Percentiles rank a stretch among this genome's conserved stretches.
phyloP scores from a whole-genome alignment of 1,140 invertebrate species.

The Camponotus pennsylvanicus region DNA sequence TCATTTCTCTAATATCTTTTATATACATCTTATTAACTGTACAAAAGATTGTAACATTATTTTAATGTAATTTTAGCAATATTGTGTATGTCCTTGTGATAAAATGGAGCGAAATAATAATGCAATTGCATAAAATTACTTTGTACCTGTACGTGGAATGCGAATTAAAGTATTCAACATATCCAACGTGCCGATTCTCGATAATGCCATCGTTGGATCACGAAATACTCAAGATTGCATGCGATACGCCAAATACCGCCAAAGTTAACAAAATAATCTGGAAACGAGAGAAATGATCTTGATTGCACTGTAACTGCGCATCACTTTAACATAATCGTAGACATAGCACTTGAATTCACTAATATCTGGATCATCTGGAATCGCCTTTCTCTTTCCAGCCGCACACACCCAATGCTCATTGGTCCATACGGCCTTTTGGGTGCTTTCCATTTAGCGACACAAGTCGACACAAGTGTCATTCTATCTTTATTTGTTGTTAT shows the following conservation, averaged over 20 bases:
- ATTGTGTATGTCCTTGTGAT: too few relatives aligned
- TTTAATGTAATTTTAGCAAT: neutral
- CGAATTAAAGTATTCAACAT: conserved; percentile 44
- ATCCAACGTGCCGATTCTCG: conserved; percentile 41
- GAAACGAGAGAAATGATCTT: too few relatives aligned
- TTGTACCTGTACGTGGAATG: conserved; percentile 58
- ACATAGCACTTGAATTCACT: too few relatives aligned
- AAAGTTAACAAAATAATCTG: neutral
- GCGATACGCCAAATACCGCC: neutral
- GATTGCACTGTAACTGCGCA: too few relatives aligned
- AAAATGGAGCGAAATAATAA: neutral
- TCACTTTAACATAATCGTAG: too few relatives aligned
- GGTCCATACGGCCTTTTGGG: too few relatives aligned
- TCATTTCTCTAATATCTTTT: neutral
- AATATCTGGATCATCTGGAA: too few relatives aligned
- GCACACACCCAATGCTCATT: too few relatives aligned
- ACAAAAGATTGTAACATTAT: neutral
- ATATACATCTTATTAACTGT: neutral
- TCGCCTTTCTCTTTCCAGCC: too few relatives aligned
- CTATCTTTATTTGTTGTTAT: too few relatives aligned
- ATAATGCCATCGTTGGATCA: conserved; percentile 58
- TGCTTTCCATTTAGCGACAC: too few relatives aligned
- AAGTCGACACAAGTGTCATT: too few relatives aligned
- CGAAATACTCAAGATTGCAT: neutral
- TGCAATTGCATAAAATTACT: neutral